phyloP scores from a whole-genome alignment of 1,140 invertebrate genomes.

The Zaprionus inermis region DNA sequence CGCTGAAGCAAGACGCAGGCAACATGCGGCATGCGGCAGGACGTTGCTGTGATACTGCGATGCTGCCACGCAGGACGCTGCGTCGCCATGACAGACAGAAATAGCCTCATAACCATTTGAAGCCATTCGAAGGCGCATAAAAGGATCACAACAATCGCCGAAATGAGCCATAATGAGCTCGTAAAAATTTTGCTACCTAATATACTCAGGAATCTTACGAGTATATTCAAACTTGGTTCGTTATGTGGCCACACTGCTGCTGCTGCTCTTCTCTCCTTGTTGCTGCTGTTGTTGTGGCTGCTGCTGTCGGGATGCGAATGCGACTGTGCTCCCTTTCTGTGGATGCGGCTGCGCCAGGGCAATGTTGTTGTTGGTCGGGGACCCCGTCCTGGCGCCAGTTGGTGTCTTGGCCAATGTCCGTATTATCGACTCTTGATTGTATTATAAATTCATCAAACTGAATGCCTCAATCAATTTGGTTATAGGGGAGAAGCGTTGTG shows the following conservation, averaged over 20 bases:
- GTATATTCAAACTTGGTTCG: slow-evolving; percentile 81
- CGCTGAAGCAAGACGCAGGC: slow-evolving; percentile 20
- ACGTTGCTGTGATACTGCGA: slow-evolving; percentile 34
- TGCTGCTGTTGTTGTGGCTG: slow-evolving; percentile 11
- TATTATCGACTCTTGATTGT: slow-evolving; percentile 32
- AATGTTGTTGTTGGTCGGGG: slow-evolving; percentile 1
- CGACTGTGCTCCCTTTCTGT: slow-evolving; percentile 20
- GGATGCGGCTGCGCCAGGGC: slow-evolving; percentile 28
- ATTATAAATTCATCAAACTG: slow-evolving; percentile 36
- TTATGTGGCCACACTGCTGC: slow-evolving; percentile 59
- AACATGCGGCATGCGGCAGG: slow-evolving; percentile 36
- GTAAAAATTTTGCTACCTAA: slow-evolving; percentile 85
- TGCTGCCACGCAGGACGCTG: slow-evolving; percentile 33
- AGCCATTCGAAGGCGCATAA: slow-evolving; percentile 84
- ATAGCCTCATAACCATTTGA: slow-evolving; percentile 84
- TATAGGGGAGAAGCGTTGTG: background rate
- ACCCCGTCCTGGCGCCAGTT: slow-evolving; percentile 33
- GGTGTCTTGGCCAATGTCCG: slow-evolving; percentile 14
- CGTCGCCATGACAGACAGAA: slow-evolving; percentile 72
- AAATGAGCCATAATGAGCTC: slow-evolving; percentile 84
- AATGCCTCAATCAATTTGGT: slow-evolving; percentile 9
- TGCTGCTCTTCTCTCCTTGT: slow-evolving; percentile 24
- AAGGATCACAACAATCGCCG: slow-evolving; percentile 84
- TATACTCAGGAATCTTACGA: slow-evolving; percentile 83
- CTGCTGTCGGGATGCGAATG: slow-evolving; percentile 36